Conservation (phyloP, 1,140 invertebrate species). For the Marisa cornuarietis region DNA sequence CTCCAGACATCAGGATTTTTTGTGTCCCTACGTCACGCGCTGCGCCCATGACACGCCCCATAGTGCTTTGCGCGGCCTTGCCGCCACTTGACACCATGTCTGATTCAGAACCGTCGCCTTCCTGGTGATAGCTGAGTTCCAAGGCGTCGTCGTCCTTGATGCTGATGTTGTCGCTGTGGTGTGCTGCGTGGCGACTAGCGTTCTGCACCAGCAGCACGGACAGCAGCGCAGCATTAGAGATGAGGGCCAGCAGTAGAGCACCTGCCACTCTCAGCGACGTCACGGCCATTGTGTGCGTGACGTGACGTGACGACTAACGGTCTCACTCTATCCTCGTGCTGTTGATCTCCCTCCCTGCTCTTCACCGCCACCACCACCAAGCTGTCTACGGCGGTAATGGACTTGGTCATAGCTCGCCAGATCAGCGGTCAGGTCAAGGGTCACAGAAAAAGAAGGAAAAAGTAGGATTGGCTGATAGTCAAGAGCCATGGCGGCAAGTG, state of each 20-base stretch:
- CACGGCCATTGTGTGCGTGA: background rate
- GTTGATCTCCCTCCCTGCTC: too few relatives aligned
- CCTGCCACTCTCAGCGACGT: background rate
- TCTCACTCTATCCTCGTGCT: too few relatives aligned
- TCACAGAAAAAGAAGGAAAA: too few relatives aligned
- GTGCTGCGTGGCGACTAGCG: too few relatives aligned
- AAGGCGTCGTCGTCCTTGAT: background rate
- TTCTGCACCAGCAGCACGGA: background rate
- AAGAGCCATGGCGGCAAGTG: too few relatives aligned
- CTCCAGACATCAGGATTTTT: background rate
- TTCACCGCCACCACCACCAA: too few relatives aligned
- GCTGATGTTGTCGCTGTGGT: background rate
- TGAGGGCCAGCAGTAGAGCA: conserved; percentile 4
- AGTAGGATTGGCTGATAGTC: too few relatives aligned
- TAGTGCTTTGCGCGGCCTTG: background rate
- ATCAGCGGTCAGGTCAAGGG: too few relatives aligned
- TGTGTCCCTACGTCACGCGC: background rate
- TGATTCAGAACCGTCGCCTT: too few relatives aligned
- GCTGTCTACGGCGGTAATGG: too few relatives aligned
- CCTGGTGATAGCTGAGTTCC: background rate
- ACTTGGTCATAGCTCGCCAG: too few relatives aligned
- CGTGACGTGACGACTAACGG: background rate
- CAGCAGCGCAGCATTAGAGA: conserved; percentile 14
- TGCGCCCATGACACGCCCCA: background rate
- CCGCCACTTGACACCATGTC: background rate